These are phyloP conservation scores for Mythimna impura DNA, from an alignment of 2,888 invertebrate species.

Conservation along the genomic window DNA sequence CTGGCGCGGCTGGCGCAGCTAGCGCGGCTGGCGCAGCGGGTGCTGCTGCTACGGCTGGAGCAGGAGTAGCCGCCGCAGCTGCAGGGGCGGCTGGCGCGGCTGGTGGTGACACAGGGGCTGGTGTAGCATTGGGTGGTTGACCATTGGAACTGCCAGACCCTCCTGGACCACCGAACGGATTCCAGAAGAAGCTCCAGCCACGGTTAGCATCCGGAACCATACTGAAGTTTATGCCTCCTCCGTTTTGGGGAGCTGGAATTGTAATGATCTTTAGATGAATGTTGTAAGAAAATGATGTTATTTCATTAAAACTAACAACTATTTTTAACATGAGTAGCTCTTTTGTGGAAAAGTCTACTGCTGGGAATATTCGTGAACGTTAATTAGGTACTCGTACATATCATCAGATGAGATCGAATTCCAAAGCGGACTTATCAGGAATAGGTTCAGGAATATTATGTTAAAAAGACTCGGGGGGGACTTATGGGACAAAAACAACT, in stretches of 20 bases:
- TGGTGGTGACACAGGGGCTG: conserved; percentile 22
- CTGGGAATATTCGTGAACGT: background rate
- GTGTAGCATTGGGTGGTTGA: conserved; percentile 24
- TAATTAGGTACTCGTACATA: too few relatives aligned
- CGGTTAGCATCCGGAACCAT: conserved; percentile 43
- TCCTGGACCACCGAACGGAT: conserved; percentile 3
- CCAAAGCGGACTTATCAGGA: background rate
- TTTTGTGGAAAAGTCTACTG: background rate
- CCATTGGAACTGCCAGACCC: background rate
- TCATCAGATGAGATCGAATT: background rate
- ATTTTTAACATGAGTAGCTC: background rate
- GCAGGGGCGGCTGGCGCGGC: conserved; percentile 17
- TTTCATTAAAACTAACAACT: background rate
- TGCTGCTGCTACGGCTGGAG: conserved; percentile 57
- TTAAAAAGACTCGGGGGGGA: background rate
- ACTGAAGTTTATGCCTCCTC: conserved; percentile 70
- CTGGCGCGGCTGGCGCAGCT: conserved; percentile 44
- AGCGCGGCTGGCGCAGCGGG: conserved; percentile 54
- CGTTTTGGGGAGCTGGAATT: conserved; percentile 74
- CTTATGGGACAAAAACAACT: background rate
- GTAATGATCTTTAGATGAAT: background rate
- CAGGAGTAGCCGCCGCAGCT: conserved; percentile 40
- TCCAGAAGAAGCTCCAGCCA: conserved; percentile 57
- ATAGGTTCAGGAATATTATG: background rate
- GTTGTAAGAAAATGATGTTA: background rate